These are phyloP conservation scores for Acanthurus lineatus DNA, from an alignment of 2,797 vertebrate genomes.

Conservation along the genomic window DNA sequence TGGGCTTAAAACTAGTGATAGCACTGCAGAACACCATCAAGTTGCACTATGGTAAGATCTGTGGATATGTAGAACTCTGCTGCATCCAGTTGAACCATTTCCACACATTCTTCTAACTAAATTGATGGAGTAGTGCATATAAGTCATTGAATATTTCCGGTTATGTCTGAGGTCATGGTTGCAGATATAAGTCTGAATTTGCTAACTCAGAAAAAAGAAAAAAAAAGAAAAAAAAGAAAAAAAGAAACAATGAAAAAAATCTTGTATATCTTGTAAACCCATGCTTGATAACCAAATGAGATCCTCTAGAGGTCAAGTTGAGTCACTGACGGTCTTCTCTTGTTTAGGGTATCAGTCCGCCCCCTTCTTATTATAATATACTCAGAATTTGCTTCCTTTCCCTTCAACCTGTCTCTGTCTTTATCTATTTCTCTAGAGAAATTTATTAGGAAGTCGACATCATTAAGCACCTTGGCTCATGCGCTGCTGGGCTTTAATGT, in stretches of 20 bases:
- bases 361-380: slow-evolving; percentile 6
- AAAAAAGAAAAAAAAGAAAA: no score
- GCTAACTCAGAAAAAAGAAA: no score
- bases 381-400: slow-evolving; percentile 10
- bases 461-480: slow-evolving; percentile 68
- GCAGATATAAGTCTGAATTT: no score
- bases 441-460: slow-evolving; percentile 62
- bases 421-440: slow-evolving; percentile 52
- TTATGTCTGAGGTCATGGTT: background rate
- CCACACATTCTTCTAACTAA: background rate
- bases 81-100: background rate
- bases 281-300: no score
- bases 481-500: slow-evolving; percentile 63
- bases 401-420: slow-evolving; percentile 25
- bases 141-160: no score
- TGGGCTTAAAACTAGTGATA: no score
- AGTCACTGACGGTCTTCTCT: background rate
- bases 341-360: background rate
- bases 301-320: background rate
- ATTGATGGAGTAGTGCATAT: background rate
- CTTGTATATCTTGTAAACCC: no score
- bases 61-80: background rate
- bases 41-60: background rate
- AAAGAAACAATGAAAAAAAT: no score
- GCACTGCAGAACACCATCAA: no score